Evolutionary conservation across 2,797 vertebrate genomes (phyloP).

Genomic region (Megaceryle alcyon): DNA sequence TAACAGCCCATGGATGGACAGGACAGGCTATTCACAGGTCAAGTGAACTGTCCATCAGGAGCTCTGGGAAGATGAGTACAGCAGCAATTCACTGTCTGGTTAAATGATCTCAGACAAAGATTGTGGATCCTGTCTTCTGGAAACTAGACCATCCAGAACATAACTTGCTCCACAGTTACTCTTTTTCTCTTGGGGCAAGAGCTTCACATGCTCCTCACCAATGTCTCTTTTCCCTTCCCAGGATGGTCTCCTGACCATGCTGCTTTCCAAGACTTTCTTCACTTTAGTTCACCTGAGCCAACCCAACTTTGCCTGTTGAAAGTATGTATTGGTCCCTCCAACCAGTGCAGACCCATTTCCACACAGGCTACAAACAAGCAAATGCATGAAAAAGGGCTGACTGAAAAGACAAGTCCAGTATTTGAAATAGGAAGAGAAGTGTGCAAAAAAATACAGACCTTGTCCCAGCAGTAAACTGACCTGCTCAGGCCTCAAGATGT

Average conservation of each 20-base stretch:
- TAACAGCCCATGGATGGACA: not conserved
- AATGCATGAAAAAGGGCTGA: not conserved
- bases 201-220: rapidly evolving
- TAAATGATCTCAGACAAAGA: not conserved
- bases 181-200: not conserved
- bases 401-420: rapidly evolving
- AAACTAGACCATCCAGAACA: not conserved
- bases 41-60: not conserved
- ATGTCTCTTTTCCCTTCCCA: not conserved
- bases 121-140: not conserved
- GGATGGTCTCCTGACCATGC: not conserved
- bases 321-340: too few species aligned
- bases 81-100: not conserved
- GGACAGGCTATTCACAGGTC: not conserved
- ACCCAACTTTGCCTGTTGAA: not conserved
- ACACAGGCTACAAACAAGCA: not conserved
- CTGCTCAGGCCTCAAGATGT: not conserved
- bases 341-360: not conserved
- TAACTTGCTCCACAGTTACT: not conserved
- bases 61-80: not conserved
- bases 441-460: not conserved
- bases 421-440: not conserved
- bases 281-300: not conserved
- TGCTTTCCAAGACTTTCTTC: not conserved
- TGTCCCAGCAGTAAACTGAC: not conserved